Evolutionary conservation across 2,113 vertebrate species (phyloP), one percentile per base, ranked within the genome.

Genomic region (Notechis scutatus): DNA sequence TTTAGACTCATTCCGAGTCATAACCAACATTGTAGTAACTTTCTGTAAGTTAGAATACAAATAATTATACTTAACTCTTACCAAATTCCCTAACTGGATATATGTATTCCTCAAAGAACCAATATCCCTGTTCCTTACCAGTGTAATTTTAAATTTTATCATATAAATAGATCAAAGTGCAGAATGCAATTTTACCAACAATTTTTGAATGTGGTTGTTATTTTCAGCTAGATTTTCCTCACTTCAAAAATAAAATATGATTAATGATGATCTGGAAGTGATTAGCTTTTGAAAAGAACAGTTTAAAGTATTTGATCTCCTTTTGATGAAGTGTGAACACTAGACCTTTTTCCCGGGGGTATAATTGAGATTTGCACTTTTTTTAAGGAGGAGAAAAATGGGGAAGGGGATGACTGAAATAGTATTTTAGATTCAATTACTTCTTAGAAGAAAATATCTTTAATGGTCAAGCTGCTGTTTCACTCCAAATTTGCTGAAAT

Each of bases 251-350:
- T 34, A 93, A 94, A 61, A 94, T 94, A 95, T 95, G 64, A 92
- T 91, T 97, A 96, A 97, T 92, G 92, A 95, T 93, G 91, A 81
- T 95, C 97, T 97, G 97, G 96, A 97, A 97, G 91, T 21, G 29
- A 96, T 97, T 96, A 97, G 94, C 94, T 96, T 95, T 6, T 94
- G 96, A 95, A 96, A 96, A 94, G 86, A 96, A 94, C 89, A 93
- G 92, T 95, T 97, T 95, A 95, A 95, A 95, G 85, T 95, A 95
- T 96, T 97, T 96, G 95, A 97, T 97, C 94, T 88, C 96, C 94
- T 85, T 97, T 96, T 96, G 97, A 97, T 96, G 94, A 97, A 97
- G 95, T 96, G 96, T 95, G 96, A 97, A 97, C 94, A 96, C 94
- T 95, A 95, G 93, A 94, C 42, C 55, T 93, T 93, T 96, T 96